Evolutionary conservation across 2,113 vertebrate species (phyloP).

Genomic region (Myiagra hebetior): DNA sequence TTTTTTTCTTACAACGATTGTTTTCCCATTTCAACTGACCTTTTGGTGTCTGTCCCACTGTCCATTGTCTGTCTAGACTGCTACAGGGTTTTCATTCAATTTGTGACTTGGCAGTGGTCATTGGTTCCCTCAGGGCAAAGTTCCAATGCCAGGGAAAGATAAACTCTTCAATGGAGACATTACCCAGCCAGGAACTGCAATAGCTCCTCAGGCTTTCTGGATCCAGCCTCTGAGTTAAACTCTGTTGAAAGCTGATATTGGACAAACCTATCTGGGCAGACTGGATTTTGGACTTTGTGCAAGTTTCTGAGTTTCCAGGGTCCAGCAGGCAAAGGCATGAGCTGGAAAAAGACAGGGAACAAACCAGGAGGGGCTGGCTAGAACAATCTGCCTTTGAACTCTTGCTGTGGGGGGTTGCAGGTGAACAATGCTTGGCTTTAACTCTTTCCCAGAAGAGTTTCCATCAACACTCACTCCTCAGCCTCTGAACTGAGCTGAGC

Average conservation of each 20-base stretch:
- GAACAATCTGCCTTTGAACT: not conserved
- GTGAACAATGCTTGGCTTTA: not conserved
- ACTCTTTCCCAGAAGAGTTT: not conserved
- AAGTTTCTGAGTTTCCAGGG: not conserved
- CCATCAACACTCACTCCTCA: not conserved
- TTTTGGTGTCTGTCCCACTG: conserved; percentile 74
- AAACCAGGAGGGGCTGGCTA: not conserved
- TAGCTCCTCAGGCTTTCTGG: conserved; percentile 30
- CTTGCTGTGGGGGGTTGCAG: not conserved
- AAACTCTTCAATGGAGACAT: not conserved
- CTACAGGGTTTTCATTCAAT: conserved; percentile 15
- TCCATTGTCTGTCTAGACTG: conserved; percentile 74
- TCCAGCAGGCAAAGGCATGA: not conserved
- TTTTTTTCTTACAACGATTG: conserved; percentile 34
- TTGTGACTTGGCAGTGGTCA: conserved; percentile 41
- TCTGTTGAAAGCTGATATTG: conserved; percentile 11
- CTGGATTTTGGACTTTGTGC: conserved; percentile 9
- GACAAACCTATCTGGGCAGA: conserved; percentile 24
- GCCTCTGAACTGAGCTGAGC: not conserved
- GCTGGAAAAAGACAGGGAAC: not conserved
- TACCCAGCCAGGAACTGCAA: conserved; percentile 27
- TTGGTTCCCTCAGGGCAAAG: conserved; percentile 51
- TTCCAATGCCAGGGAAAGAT: conserved; percentile 39
- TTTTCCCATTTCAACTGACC: conserved; percentile 63
- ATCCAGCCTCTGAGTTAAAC: conserved; percentile 15